Evolutionary conservation across 2,888 invertebrate genomes (phyloP).

Genomic region (Polymixis flavicincta): DNA sequence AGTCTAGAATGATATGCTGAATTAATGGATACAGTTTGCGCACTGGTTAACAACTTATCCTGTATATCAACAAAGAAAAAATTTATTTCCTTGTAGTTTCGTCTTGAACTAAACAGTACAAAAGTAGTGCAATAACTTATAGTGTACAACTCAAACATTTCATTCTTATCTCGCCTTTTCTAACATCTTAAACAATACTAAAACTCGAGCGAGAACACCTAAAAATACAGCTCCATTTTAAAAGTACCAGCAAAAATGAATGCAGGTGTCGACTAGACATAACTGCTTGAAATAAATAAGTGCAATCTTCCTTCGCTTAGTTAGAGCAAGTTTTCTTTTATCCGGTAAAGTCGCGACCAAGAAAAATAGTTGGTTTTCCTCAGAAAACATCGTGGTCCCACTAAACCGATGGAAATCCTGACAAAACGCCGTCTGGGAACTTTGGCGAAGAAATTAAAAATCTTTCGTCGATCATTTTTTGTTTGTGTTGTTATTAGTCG

Average conservation of each 20-base stretch:
- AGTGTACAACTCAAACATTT: slow-evolving; percentile 14
- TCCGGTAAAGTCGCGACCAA: slow-evolving; percentile 64
- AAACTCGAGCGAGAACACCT: slow-evolving; percentile 27
- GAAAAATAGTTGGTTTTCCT: slow-evolving; percentile 72
- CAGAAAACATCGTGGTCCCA: slow-evolving; percentile 60
- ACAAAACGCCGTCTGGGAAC: slow-evolving; percentile 73
- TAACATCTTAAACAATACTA: slow-evolving; percentile 30
- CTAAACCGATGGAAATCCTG: slow-evolving; percentile 64
- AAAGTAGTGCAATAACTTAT: background rate
- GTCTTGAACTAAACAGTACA: slow-evolving; percentile 1
- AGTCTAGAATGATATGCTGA: too few species aligned
- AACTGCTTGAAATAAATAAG: slow-evolving; percentile 62
- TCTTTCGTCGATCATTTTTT: slow-evolving; percentile 56
- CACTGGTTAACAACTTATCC: too few species aligned
- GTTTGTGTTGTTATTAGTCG: slow-evolving; percentile 47
- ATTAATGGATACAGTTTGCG: too few species aligned
- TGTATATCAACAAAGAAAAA: background rate
- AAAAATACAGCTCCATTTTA: slow-evolving; percentile 48
- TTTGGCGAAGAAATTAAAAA: slow-evolving; percentile 66
- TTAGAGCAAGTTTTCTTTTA: slow-evolving; percentile 70
- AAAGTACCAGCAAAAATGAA: slow-evolving; percentile 46
- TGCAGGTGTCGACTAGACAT: slow-evolving; percentile 58
- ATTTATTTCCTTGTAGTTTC: background rate
- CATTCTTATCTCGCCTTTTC: slow-evolving; percentile 18
- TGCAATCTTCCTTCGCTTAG: slow-evolving; percentile 67